Conservation (phyloP, 2,113 vertebrate genomes). For the Gallinago jamesoni region DNA sequence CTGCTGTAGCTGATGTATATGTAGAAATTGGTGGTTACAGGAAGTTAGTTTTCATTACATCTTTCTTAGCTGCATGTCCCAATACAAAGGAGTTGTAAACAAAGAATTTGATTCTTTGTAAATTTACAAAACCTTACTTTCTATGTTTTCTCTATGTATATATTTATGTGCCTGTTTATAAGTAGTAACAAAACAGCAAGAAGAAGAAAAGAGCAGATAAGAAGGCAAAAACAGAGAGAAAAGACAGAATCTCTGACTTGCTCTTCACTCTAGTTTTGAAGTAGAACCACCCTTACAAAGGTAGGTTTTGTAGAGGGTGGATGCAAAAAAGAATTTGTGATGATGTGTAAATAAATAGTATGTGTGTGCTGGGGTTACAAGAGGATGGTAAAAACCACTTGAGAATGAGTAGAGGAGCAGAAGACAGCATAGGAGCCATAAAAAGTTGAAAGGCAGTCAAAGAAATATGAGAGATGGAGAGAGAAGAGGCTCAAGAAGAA, state of each 20-base stretch:
- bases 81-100: not conserved
- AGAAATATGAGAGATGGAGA: not conserved
- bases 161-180: not conserved
- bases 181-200: not conserved
- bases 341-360: not conserved
- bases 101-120: not conserved
- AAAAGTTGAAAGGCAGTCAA: not conserved
- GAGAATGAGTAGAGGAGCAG: not conserved
- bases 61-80: not conserved
- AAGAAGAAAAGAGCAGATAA: not conserved
- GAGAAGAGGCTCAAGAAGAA: not conserved
- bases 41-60: not conserved
- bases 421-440: not conserved
- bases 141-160: not conserved
- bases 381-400: not conserved
- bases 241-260: not conserved
- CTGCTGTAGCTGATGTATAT: not conserved
- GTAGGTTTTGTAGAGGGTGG: not conserved
- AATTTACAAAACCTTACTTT: not conserved
- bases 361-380: not conserved
- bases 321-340: not conserved
- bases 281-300: not conserved
- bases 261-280: not conserved
- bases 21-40: not conserved
- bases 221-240: not conserved